A percentile compares a stretch with the other conserved stretches of the same genome.
phyloP scores from a whole-genome alignment of 2,113 vertebrate genomes.

The Elephantulus edwardii region DNA sequence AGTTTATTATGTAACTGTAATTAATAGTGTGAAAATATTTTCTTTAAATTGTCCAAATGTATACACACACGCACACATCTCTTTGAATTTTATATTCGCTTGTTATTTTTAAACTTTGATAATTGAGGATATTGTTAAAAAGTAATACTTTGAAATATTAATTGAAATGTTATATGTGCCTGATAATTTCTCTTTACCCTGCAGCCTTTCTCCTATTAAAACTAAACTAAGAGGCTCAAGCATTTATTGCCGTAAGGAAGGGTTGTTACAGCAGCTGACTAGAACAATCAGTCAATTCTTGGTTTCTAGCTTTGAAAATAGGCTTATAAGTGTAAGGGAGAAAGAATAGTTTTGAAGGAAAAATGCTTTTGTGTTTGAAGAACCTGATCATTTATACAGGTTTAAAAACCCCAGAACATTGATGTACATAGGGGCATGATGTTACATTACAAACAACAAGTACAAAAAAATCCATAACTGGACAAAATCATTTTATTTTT shows the following conservation, averaged over 20 bases:
- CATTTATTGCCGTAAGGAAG: background rate
- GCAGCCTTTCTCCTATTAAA: background rate
- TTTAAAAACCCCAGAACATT: background rate
- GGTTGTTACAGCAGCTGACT: background rate
- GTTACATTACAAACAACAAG: background rate
- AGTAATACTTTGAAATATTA: background rate
- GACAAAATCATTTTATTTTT: background rate
- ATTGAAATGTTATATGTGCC: background rate
- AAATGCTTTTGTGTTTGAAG: slow-evolving; percentile 24
- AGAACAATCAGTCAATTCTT: slow-evolving; percentile 36
- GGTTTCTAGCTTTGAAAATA: slow-evolving; percentile 24
- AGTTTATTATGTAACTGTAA: background rate
- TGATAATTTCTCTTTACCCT: background rate
- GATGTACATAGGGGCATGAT: background rate
- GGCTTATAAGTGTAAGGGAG: background rate
- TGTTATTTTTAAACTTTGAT: slow-evolving; percentile 43
- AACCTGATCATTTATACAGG: background rate
- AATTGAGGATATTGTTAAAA: slow-evolving; percentile 6
- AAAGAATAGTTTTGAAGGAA: slow-evolving; percentile 9
- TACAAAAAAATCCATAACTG: background rate
- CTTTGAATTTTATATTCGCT: slow-evolving; percentile 29
- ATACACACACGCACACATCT: background rate
- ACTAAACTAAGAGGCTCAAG: background rate
- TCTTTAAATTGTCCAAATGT: background rate
- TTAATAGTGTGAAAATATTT: background rate